These are phyloP conservation scores for Meles meles DNA, from an alignment of 2,113 vertebrate species.

Conservation along the genomic window DNA sequence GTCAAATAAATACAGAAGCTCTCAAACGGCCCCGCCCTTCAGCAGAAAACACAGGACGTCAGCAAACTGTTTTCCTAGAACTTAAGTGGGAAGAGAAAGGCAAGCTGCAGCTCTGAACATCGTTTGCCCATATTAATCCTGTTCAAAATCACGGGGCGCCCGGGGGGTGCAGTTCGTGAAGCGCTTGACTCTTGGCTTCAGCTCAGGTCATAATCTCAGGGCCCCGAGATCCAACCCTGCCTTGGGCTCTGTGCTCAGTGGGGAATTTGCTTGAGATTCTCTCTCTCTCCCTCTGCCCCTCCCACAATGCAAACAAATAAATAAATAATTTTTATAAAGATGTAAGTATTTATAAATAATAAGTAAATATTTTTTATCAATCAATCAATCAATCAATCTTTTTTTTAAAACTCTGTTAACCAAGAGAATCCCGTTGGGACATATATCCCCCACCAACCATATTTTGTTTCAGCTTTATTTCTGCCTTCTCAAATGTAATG, in stretches of 20 bases:
- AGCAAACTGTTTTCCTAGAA: background rate
- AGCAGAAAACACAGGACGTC: background rate
- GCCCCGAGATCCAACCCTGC: background rate
- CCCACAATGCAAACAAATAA: background rate
- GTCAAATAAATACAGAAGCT: background rate
- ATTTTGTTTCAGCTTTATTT: background rate
- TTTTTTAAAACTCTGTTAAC: background rate
- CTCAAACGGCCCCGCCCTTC: background rate
- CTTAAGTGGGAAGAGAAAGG: background rate
- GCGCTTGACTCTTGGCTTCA: background rate
- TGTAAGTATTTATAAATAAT: background rate
- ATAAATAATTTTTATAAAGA: background rate
- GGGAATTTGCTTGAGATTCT: background rate
- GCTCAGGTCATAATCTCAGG: background rate
- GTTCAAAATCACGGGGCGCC: background rate
- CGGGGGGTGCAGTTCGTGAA: rapidly evolving
- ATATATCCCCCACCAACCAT: background rate
- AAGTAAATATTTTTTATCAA: background rate
- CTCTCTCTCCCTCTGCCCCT: background rate
- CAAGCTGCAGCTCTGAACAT: background rate
- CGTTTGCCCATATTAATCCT: background rate
- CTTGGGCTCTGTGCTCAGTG: background rate
- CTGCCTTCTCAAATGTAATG: background rate
- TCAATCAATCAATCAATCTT: background rate
- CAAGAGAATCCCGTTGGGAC: background rate